Conservation (phyloP, 2,888 invertebrate genomes). For the Euplexia lucipara region DNA sequence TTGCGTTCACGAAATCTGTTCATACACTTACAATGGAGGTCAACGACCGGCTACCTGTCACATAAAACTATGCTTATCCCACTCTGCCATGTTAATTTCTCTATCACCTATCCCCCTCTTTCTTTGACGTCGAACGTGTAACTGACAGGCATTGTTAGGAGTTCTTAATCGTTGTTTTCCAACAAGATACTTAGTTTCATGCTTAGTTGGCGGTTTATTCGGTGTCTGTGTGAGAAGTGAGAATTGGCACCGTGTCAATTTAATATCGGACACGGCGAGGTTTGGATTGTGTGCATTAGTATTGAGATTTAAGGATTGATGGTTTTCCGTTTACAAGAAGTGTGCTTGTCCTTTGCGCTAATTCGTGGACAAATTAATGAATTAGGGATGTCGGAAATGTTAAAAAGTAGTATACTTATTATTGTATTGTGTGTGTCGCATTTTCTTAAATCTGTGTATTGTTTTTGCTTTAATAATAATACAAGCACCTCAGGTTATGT, state of each 20-base stretch:
- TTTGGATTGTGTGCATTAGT: slow-evolving; percentile 28
- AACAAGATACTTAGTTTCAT: slow-evolving; percentile 67
- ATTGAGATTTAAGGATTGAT: slow-evolving; percentile 36
- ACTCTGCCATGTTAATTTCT: slow-evolving; percentile 48
- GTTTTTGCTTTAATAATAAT: too few species aligned
- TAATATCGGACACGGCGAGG: slow-evolving; percentile 31
- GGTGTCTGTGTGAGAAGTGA: slow-evolving; percentile 39
- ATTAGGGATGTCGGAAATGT: too few species aligned
- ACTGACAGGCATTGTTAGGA: slow-evolving; percentile 70
- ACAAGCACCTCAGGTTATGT: too few species aligned
- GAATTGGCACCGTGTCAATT: slow-evolving; percentile 62
- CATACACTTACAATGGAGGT: slow-evolving; percentile 62
- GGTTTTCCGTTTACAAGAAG: slow-evolving; percentile 12
- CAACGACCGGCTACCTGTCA: slow-evolving; percentile 75
- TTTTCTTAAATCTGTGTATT: too few species aligned
- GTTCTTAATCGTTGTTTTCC: slow-evolving; percentile 70
- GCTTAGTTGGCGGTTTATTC: slow-evolving; percentile 60
- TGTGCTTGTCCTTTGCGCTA: slow-evolving; percentile 27
- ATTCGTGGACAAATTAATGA: slow-evolving; percentile 19
- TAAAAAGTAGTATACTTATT: too few species aligned
- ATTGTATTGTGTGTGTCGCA: too few species aligned
- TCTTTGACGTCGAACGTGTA: slow-evolving; percentile 60
- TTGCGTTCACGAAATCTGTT: slow-evolving; percentile 60
- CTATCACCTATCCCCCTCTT: slow-evolving; percentile 63
- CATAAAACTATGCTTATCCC: slow-evolving; percentile 60